phyloP scores from a whole-genome alignment of 2,888 invertebrate species.

The Eupithecia vulgata region DNA sequence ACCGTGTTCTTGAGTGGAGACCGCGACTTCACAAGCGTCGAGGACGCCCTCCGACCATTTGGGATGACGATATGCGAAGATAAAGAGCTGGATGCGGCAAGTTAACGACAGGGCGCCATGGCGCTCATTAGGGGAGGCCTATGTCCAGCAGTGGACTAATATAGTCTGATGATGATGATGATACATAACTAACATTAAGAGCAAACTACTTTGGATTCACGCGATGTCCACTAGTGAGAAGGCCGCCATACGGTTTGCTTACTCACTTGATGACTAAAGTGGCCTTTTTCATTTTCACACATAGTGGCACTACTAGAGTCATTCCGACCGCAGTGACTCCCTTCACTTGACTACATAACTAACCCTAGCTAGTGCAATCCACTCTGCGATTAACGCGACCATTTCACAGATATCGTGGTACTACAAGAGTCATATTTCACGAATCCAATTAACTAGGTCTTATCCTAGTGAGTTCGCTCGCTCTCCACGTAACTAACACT shows the following conservation, averaged over 20 bases:
- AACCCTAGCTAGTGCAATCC: background rate
- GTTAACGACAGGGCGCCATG: too few relatives aligned
- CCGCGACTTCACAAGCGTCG: too few relatives aligned
- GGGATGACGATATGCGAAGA: too few relatives aligned
- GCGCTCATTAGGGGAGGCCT: too few relatives aligned
- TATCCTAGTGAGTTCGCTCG: too few relatives aligned
- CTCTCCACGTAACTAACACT: background rate
- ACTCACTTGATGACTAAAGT: background rate
- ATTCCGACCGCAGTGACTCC: background rate
- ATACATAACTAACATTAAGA: background rate
- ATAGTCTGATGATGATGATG: too few relatives aligned
- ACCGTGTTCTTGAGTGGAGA: too few relatives aligned
- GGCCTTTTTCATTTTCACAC: constrained; percentile 77
- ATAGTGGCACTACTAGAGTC: background rate
- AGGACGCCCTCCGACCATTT: too few relatives aligned
- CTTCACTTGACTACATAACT: background rate
- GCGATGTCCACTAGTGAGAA: constrained; percentile 7
- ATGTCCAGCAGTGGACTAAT: too few relatives aligned
- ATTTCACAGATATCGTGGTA: background rate
- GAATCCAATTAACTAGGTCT: too few relatives aligned
- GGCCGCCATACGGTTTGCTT: background rate
- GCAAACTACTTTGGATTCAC: constrained; percentile 11
- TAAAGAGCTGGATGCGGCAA: too few relatives aligned
- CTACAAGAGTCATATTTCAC: background rate
- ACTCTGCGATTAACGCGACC: background rate